These are phyloP conservation scores for Tetranychus piercei DNA, from an alignment of 2,888 invertebrate genomes.

Conservation along the genomic window DNA sequence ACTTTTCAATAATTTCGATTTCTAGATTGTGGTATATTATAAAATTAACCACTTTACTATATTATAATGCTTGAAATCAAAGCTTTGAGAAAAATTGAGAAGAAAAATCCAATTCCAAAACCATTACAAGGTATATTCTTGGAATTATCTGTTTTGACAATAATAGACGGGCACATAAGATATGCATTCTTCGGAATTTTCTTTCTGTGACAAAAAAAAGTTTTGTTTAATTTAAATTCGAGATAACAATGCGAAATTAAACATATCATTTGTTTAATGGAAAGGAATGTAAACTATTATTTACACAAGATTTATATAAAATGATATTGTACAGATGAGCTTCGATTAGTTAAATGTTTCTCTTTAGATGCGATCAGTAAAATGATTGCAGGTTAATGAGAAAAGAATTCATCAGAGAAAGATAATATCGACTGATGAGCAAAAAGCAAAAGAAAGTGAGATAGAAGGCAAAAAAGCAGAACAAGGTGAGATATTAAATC, in stretches of 20 bases:
- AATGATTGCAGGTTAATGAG: background rate
- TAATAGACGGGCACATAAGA: too few relatives aligned
- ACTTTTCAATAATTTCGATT: too few relatives aligned
- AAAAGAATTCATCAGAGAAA: background rate
- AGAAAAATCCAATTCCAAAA: background rate
- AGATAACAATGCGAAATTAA: background rate
- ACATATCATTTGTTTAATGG: background rate
- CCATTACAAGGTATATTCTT: background rate
- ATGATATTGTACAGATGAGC: background rate
- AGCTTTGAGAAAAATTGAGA: background rate
- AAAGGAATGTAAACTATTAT: conserved; percentile 1
- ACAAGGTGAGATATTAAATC: background rate
- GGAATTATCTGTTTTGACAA: background rate
- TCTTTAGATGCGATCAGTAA: background rate
- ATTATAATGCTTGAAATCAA: too few relatives aligned
- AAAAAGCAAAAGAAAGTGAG: background rate
- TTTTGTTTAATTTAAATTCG: background rate
- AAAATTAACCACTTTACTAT: too few relatives aligned
- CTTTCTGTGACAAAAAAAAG: background rate
- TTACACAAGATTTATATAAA: background rate
- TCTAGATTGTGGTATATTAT: too few relatives aligned
- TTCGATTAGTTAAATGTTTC: background rate
- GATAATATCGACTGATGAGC: background rate
- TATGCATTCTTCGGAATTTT: background rate
- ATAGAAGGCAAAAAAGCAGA: background rate